A percentile compares a stretch with the other conserved stretches of the same genome.
phyloP scores from a whole-genome alignment of 2,888 invertebrate species.

The Caenorhabditis zanzibari region DNA sequence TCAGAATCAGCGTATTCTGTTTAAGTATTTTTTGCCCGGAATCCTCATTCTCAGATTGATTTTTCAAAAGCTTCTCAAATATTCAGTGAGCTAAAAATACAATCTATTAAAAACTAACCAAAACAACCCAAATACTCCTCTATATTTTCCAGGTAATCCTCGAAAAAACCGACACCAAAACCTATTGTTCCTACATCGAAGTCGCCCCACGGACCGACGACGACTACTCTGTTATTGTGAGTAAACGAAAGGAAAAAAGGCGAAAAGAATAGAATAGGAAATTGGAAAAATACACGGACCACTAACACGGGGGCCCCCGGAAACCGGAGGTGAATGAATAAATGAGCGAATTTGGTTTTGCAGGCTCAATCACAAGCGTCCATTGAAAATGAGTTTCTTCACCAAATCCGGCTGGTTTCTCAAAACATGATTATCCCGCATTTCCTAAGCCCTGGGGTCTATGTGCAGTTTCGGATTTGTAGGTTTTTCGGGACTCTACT shows the following conservation, averaged over 20 bases:
- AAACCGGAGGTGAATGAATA: slow-evolving; percentile 4
- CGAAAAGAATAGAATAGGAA: neutral
- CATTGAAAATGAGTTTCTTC: slow-evolving; percentile 76
- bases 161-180: slow-evolving; percentile 66
- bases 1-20: too few species aligned
- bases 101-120: too few species aligned
- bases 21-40: too few species aligned
- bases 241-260: slow-evolving; percentile 10
- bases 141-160: slow-evolving; percentile 70
- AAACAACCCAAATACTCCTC: neutral
- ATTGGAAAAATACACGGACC: neutral
- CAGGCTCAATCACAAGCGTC: slow-evolving; percentile 65
- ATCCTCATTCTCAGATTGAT: too few species aligned
- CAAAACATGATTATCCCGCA: slow-evolving; percentile 76
- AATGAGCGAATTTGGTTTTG: slow-evolving; percentile 13
- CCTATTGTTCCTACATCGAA: slow-evolving; percentile 70
- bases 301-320: neutral
- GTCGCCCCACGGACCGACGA: slow-evolving; percentile 69
- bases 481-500: slow-evolving; percentile 45
- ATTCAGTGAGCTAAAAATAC: too few species aligned
- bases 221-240: slow-evolving; percentile 74
- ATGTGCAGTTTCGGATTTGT: slow-evolving; percentile 75
- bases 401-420: slow-evolving; percentile 78
- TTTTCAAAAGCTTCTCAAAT: too few species aligned
- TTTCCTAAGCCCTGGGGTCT: slow-evolving; percentile 71